Base-by-base conservation (phyloP, 2,797 vertebrate genomes). In the Parotocinclus haroldoi region DNA sequence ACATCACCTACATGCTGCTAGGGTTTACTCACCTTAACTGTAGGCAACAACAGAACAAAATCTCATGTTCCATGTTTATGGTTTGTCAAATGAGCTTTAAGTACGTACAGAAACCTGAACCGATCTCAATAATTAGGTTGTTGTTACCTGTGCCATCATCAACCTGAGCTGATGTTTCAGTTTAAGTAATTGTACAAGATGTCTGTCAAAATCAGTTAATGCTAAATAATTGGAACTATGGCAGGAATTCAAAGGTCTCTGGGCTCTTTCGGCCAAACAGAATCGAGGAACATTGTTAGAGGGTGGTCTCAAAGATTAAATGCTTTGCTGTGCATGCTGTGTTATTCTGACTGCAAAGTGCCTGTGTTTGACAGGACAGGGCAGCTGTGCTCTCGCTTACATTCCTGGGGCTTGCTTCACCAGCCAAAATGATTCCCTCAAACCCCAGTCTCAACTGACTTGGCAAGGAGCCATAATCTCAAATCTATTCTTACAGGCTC, bases 331-430 rank as follows among this genome's bases (percentile, higher is more conserved):
- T 84, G 81, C 81, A 80, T 69, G 59, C 53, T 63, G 79, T 63
- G 79, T 79, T 82, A 40, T 80, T 59, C 77, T 71, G 78, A 83
- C 78, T 72, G 83, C 61, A 19, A 74, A 80, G 77, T 44, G 75
- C 69, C 74, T 66, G 78, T 69, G 50, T 76, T 78, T 88, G 90
- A 91, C 79, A 75, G 84, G 81, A 78, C 77, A 76, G 74, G 80
- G 81, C 90, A 90, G 89, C 89, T 91, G 89, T 83, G 80, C 81
- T 80, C 80, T 80, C 76, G 71, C 71, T 72, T 51, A 48, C 86
- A 90, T 91, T 90, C 86, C 83, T 83, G 53, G 52, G 63, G 81
- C 79, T 77, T 76, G 76, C 82, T 81, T 74, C 66, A 66, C 51
- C 68, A 73, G 76, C 59, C 79, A 71, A 17, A 81, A 64, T 63